Base-by-base conservation (phyloP, 1,140 invertebrate genomes). In the Spodoptera frugiperda region DNA sequence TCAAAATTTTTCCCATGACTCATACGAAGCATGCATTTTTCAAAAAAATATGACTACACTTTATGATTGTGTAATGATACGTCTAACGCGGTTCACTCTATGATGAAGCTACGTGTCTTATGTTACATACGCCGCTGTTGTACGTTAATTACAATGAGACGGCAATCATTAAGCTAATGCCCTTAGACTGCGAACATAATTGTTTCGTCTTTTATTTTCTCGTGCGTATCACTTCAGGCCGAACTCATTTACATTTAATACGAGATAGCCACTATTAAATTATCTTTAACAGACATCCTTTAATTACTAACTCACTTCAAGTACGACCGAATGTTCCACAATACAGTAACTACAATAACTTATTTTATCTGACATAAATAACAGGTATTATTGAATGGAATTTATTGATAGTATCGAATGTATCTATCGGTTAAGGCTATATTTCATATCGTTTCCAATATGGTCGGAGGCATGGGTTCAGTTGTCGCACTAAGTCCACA, bases 141-240 rank as follows among this genome's bases (percentile, higher is more conserved):
- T 59, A 70, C 76, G 39, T 78, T 82, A 82, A 84, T 85, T 83
- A 82, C 72, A 80, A 82, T 86, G 78, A 82, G 77, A 76, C 57
- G 78, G 82, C 76, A 80, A 84, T 91, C 89, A 89, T 77, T 78
- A 84, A 82, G 84, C 81, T 87, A 87, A 87, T 81, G 83, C 81
- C 82, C 80, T 83, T 59, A 81, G 77, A 87, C 86, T 84, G 79
- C 61, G 63, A 84, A 86, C 82, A 78, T 84, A 87, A 89, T 87
- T 85, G 85, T 86, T 86, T 82, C 75, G 76, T 68, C 72, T 82
- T 80, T 76, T 63, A 79, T 79, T 82, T 82, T 85, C 81, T 61
- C 55, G 54, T 48, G 44, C 8, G 10, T 21, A 73, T 73, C 54
- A 73, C 55, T 59, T 49, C 55, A 73, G 12, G 19, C 46, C 54